Base-by-base conservation (phyloP, 1,140 invertebrate species). In the Tyrophagus putrescentiae region DNA sequence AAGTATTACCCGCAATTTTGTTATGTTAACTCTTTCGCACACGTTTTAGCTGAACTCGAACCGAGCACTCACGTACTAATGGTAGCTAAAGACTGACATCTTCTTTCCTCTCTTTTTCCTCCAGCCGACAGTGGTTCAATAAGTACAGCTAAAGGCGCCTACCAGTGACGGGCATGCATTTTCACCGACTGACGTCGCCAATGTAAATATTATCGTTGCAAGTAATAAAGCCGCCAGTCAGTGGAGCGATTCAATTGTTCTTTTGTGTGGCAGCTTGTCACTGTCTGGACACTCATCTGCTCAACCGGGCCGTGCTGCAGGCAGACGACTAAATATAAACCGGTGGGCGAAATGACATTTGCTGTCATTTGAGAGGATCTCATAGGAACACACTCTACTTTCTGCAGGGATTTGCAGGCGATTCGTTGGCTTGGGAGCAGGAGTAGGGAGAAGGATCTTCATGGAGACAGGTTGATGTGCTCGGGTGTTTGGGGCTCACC, bases 81-180 rank as follows among this genome's bases (percentile, higher is more conserved):
- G 13, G 36, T 13, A 21, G 36, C 21, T 21, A 39, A 21, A 39
- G 13, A 39, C 36, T 39, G 36, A 39, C 36, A 39, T 13, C 13
- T 39, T 13, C 13, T 39, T 39, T 21, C 21, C 21, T 39, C 13
- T 39, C 21, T 39, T 13, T 39, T 39, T 39, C 13, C 21, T 39
- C 21, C 36, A 13, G 13, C 45, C 23, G 45, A 48, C 45, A 48
- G 18, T 48, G 45, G 45, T 48, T 48, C 45, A 48, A 48, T 48
- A 48, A 48, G 31, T 48, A 48, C 31, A 7, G 21, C 13, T 48
- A 48, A 48, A 21, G 45, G 13, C 21, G 36, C 13, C 21, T 39
- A n/a, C 36, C 13, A 21, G 36, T 39, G 21, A 39, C 21, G 36
- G 36, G 13, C 21, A 39, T 39, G 21, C 13, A 21, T 39, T 39